Conservation (phyloP, 2,888 invertebrate species). For the Diarsia rubi region DNA sequence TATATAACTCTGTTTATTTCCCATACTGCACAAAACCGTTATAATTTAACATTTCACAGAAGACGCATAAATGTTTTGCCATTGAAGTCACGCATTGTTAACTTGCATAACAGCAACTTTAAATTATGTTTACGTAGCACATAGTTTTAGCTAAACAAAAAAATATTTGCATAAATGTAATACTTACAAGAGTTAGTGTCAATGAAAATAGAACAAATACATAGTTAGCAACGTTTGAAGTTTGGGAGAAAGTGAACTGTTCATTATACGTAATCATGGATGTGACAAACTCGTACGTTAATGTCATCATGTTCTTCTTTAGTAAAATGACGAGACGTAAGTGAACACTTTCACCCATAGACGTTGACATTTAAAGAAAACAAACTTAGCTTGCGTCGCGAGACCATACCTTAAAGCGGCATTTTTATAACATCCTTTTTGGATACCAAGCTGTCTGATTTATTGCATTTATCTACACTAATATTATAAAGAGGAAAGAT, state of each 20-base stretch:
- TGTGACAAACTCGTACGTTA: conserved; percentile 66
- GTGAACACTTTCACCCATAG: conserved; percentile 59
- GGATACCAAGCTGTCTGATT: background rate
- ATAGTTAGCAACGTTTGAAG: conserved; percentile 46
- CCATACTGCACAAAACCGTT: conserved; percentile 26
- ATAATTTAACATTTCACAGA: conserved; percentile 48
- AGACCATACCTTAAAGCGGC: background rate
- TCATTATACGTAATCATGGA: conserved; percentile 53
- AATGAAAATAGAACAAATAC: conserved; percentile 29
- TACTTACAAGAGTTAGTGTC: conserved; percentile 32
- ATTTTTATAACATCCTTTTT: background rate
- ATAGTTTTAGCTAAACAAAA: conserved; percentile 37
- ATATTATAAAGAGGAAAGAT: too few species aligned
- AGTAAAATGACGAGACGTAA: conserved; percentile 47
- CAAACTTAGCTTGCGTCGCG: conserved; percentile 39
- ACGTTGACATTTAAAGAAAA: conserved; percentile 34
- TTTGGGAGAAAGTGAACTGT: conserved; percentile 57
- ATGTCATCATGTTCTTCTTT: conserved; percentile 60
- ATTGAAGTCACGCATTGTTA: conserved; percentile 48
- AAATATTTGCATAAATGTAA: conserved; percentile 45
- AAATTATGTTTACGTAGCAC: conserved; percentile 34
- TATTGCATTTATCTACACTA: conserved; percentile 1
- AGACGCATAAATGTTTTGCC: conserved; percentile 44
- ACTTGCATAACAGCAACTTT: conserved; percentile 40
- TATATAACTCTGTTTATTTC: conserved; percentile 8